phyloP scores from a whole-genome alignment of 2,113 vertebrate species.

The Gallinago jamesoni region DNA sequence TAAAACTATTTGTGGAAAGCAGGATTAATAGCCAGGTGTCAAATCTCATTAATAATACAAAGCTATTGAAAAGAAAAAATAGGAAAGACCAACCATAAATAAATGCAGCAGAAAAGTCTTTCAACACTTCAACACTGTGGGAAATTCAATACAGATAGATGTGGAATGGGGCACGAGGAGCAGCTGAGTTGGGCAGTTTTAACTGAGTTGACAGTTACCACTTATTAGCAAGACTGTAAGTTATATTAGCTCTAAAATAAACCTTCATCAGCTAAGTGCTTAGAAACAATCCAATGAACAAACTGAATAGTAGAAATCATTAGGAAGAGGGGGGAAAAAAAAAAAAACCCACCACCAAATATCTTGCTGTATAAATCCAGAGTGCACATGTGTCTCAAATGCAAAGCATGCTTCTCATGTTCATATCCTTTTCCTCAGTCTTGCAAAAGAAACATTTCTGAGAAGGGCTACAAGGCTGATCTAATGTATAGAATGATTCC shows the following conservation, averaged over 20 bases:
- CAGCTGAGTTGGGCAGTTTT: background rate
- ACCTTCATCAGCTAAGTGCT: background rate
- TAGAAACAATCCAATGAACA: background rate
- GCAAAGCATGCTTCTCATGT: background rate
- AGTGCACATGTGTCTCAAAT: background rate
- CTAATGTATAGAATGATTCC: background rate
- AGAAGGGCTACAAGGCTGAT: background rate
- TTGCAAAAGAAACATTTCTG: background rate
- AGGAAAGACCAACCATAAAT: background rate
- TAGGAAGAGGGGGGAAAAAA: background rate
- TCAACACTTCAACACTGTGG: background rate
- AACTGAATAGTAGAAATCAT: background rate
- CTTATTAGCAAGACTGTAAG: background rate
- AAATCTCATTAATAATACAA: background rate
- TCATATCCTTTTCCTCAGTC: background rate
- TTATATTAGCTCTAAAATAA: background rate
- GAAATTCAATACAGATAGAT: background rate
- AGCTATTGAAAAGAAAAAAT: background rate
- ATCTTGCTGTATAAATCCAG: background rate
- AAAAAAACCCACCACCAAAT: accelerated
- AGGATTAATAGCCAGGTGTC: background rate
- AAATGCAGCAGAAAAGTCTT: background rate
- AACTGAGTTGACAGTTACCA: background rate
- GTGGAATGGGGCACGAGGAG: background rate
- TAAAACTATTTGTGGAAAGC: background rate